A percentile compares a stretch with the other conserved stretches of the same genome.
Conservation (phyloP, 2,797 vertebrate genomes). For the Potorous gilbertii region DNA sequence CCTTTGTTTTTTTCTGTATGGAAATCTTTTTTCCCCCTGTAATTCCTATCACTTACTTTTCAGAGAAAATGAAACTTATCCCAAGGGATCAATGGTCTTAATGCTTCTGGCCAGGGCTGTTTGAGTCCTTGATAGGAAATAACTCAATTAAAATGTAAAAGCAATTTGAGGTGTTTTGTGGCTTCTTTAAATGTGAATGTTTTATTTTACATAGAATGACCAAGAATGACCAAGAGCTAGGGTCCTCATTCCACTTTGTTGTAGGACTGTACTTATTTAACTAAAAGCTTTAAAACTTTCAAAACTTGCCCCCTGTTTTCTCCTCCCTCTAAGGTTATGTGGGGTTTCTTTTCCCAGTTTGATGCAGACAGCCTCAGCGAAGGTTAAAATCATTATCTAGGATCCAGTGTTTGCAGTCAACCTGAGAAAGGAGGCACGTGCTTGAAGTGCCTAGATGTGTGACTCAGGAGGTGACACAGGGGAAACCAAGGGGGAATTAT, state of each 20-base stretch:
- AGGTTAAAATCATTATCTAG: neutral
- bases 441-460: conserved; percentile 44
- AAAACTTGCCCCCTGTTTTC: conserved; percentile 3
- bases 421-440: conserved; percentile 32
- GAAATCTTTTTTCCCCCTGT: conserved; percentile 24
- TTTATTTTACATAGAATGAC: conserved; percentile 30
- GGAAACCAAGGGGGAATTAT: conserved; percentile 71
- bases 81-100: neutral
- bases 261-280: neutral
- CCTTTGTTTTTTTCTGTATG: conserved; percentile 45
- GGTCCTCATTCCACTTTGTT: conserved; percentile 15
- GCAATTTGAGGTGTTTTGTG: conserved; percentile 8
- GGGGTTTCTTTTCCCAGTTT: conserved; percentile 1
- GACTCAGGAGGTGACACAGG: conserved; percentile 67
- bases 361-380: neutral
- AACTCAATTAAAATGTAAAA: conserved; percentile 29
- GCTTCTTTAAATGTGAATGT: neutral
- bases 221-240: conserved; percentile 15
- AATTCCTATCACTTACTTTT: conserved; percentile 52
- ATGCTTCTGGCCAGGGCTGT: conserved; percentile 39
- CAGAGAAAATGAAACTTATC: conserved; percentile 60
- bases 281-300: conserved; percentile 15
- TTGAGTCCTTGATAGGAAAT: conserved; percentile 28
- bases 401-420: conserved; percentile 25
- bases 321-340: neutral